These are phyloP conservation scores for Scophthalmus maximus DNA, from an alignment of 2,113 vertebrate genomes.

Conservation along the genomic window DNA sequence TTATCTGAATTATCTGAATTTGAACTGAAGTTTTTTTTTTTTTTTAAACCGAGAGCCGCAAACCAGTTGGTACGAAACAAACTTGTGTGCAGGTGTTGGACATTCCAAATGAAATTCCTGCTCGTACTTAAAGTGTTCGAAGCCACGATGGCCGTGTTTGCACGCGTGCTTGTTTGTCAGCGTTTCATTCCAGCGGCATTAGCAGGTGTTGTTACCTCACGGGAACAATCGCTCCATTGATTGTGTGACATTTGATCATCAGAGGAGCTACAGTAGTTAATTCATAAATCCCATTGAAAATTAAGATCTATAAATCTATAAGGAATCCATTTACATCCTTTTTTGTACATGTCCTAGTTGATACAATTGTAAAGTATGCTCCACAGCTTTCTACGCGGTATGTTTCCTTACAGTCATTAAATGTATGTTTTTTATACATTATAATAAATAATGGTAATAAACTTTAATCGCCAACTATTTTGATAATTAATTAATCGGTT, in stretches of 20 bases:
- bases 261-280: background rate
- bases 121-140: background rate
- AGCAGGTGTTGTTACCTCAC: background rate
- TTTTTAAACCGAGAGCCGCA: background rate
- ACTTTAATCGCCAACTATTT: too few species aligned
- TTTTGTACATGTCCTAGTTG: too few species aligned
- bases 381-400: background rate
- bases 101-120: background rate
- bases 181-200: background rate
- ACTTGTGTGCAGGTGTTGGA: background rate
- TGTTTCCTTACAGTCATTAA: background rate
- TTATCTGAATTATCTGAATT: too few species aligned
- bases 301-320: too few species aligned
- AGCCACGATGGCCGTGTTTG: background rate
- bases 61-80: background rate
- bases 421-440: background rate
- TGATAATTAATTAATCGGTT: too few species aligned
- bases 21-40: background rate
- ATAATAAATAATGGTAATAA: background rate
- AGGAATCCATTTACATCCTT: too few species aligned
- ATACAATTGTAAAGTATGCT: too few species aligned
- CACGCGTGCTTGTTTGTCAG: background rate
- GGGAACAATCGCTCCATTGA: background rate
- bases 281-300: too few species aligned
- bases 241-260: background rate